Evolutionary conservation across 2,888 invertebrate genomes (phyloP), one percentile per base, ranked within the genome.

Genomic region (Liodrosophila aerea): DNA sequence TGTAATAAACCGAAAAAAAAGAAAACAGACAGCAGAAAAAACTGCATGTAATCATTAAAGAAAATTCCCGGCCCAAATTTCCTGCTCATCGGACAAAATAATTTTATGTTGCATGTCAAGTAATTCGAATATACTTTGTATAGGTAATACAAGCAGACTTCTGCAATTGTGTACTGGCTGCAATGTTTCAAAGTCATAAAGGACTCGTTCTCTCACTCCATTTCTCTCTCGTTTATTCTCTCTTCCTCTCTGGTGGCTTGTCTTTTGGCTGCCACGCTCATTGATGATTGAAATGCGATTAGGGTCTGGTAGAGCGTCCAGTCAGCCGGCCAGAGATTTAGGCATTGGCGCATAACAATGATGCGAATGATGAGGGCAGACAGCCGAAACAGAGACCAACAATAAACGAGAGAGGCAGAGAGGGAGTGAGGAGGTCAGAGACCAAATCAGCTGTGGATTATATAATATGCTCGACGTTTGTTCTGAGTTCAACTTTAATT

Each of bases 261-360:
- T 58, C 85, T 64, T 78, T 78, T 82, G 61, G 57, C 83, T 65
- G 77, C 75, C 83, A 60, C 61, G 65, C 66, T 69, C 76, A 69
- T 69, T 66, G 82, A 82, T 80, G 81, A 81, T 80, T 81, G 82
- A 81, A 81, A 81, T 76, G 80, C 82, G 81, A 81, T 81, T 81
- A 81, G 82, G 77, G 80, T 80, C 73, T 50, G 73, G 50, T 31
- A 29, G 52, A 44, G 58, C 51, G 57, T 58, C 74, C 74, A 73
- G 64, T 69, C 70, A 73, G 72, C 78, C 68, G 65, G 50, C 59
- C 71, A 66, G 56, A 65, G 78, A 78, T 81, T 81, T 81, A 76
- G 76, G 54, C 77, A 81, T 39, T 81, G 81, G 76, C 61, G 71
- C 78, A 81, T 71, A 71, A 78, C 76, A 78, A 76, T 77, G 76